Conservation (phyloP, 2,797 vertebrate genomes). For the Scarus forsteni region DNA sequence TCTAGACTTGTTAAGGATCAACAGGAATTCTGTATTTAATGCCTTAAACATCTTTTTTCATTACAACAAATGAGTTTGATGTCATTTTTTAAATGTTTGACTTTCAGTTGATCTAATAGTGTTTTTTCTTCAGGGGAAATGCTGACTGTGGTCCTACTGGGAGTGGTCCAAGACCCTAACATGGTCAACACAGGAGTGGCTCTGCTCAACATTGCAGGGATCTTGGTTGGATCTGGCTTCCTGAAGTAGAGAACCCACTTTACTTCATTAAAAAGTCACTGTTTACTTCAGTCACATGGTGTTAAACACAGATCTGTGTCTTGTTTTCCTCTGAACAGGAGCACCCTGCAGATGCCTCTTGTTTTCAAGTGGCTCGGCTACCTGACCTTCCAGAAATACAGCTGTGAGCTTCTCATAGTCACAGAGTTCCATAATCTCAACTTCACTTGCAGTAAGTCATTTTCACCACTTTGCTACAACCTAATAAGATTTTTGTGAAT, state of each 20-base stretch:
- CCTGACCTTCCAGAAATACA: slow-evolving; percentile 96
- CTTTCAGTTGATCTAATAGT: background rate
- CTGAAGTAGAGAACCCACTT: slow-evolving; percentile 84
- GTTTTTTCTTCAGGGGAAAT: slow-evolving; percentile 82
- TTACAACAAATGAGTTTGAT: background rate
- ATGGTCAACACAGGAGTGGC: slow-evolving; percentile 91
- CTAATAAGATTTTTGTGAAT: too few relatives aligned
- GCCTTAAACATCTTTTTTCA: background rate
- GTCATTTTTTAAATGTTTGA: background rate
- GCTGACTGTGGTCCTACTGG: slow-evolving; percentile 90
- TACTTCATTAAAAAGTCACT: background rate
- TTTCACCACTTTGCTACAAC: background rate
- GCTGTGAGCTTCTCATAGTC: slow-evolving; percentile 93
- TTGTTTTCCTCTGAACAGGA: slow-evolving; percentile 75
- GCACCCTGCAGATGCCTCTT: slow-evolving; percentile 89
- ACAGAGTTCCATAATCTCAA: slow-evolving; percentile 92
- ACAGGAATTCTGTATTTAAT: too few relatives aligned
- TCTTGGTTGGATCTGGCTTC: slow-evolving; percentile 92
- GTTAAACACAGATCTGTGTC: background rate
- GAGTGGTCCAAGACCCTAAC: slow-evolving; percentile 91
- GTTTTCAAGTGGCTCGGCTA: slow-evolving; percentile 93
- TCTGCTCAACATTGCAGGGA: slow-evolving; percentile 91
- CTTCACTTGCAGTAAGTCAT: slow-evolving; percentile 93
- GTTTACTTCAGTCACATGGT: too few relatives aligned
- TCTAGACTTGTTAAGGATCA: too few relatives aligned